A percentile compares a stretch with the other conserved stretches of the same genome.
phyloP scores from a whole-genome alignment of 2,888 invertebrate species.

The Idaea aversata region DNA sequence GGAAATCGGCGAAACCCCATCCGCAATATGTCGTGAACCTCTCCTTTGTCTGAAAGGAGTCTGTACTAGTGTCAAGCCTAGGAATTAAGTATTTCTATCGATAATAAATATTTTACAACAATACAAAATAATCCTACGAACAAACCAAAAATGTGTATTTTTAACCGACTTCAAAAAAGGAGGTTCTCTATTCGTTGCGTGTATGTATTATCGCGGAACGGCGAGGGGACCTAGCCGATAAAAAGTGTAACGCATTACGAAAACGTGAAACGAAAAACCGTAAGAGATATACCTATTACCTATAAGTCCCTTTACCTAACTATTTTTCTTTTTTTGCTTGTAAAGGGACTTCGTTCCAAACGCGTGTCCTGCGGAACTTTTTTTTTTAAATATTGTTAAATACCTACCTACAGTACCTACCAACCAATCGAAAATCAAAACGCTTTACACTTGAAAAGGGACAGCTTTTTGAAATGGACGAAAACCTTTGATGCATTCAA shows the following conservation, averaged over 20 bases:
- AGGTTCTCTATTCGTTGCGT: too few relatives aligned
- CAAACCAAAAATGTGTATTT: not conserved
- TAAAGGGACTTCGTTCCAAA: too few relatives aligned
- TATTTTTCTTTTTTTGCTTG: too few relatives aligned
- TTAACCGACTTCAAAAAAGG: too few relatives aligned
- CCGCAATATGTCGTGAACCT: slow-evolving; percentile 61
- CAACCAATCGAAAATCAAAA: not conserved
- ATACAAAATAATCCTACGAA: not conserved
- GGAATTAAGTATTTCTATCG: slow-evolving; percentile 30
- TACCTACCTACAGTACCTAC: not conserved
- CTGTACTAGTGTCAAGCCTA: slow-evolving; percentile 51
- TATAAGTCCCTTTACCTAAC: too few relatives aligned
- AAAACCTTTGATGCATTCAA: slow-evolving; percentile 4
- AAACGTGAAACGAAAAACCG: too few relatives aligned
- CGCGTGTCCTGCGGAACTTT: too few relatives aligned
- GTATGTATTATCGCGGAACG: too few relatives aligned
- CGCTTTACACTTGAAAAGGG: not conserved
- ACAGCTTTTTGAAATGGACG: not conserved
- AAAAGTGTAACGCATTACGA: too few relatives aligned
- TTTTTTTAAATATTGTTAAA: too few relatives aligned
- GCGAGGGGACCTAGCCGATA: too few relatives aligned
- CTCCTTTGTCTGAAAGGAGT: slow-evolving; percentile 55
- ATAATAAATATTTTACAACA: not conserved
- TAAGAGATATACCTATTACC: too few relatives aligned
- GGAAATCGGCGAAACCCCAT: slow-evolving; percentile 68